Conservation (phyloP, 2,888 invertebrate genomes). For the Tetanocera ferruginea region DNA sequence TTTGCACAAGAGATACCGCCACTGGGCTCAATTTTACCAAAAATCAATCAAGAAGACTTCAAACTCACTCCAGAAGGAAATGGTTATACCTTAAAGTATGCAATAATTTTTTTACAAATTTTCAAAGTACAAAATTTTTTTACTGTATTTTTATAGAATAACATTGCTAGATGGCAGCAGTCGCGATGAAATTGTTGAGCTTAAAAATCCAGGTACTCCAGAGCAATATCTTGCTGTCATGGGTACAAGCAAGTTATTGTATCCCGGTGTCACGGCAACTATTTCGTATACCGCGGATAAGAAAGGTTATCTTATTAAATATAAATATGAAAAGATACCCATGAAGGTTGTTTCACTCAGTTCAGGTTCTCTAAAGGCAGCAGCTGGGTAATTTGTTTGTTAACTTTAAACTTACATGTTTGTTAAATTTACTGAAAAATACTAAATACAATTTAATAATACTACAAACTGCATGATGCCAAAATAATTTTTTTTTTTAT, state of each 20-base stretch:
- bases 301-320: slow-evolving; percentile 13
- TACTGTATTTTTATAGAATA: too few species aligned
- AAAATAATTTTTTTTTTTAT: too few species aligned
- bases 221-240: slow-evolving; percentile 5
- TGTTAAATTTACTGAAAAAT: too few species aligned
- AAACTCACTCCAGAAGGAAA: neutral
- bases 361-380: too few species aligned
- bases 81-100: neutral
- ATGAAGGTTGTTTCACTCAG: too few species aligned
- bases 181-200: slow-evolving; percentile 20
- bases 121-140: too few species aligned
- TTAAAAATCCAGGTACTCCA: neutral
- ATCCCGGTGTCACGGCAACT: neutral
- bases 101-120: neutral
- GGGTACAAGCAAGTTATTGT: neutral
- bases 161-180: neutral
- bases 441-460: too few species aligned
- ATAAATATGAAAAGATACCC: neutral
- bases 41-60: neutral
- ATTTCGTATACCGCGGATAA: slow-evolving; percentile 7
- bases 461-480: too few species aligned
- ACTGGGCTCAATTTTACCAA: neutral
- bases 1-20: neutral
- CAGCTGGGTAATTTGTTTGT: too few species aligned
- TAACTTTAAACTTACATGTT: too few species aligned